These are phyloP conservation scores for Crypturellus tataupa DNA, from an alignment of 2,797 vertebrate genomes.

Conservation along the genomic window DNA sequence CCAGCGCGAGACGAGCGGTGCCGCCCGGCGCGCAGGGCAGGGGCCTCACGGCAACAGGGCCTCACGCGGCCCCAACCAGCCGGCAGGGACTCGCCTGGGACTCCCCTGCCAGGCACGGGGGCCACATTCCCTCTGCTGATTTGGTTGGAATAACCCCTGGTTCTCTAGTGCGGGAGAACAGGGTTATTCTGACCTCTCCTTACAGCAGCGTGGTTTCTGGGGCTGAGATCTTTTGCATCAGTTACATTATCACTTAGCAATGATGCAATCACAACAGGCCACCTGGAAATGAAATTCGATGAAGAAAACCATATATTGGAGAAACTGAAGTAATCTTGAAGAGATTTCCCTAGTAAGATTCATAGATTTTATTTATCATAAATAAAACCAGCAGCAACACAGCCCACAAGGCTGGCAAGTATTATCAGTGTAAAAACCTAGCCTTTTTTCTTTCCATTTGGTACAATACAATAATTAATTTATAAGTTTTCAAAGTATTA, in stretches of 20 bases:
- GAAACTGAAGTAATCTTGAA: not conserved
- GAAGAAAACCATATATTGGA: not conserved
- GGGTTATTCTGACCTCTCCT: no score
- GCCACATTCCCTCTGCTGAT: not conserved
- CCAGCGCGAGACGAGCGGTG: not conserved
- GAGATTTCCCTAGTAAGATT: not conserved
- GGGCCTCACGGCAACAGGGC: no score
- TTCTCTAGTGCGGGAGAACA: fast-evolving
- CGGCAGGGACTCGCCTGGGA: fast-evolving
- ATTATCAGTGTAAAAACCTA: not conserved
- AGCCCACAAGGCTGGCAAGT: not conserved
- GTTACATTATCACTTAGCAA: not conserved
- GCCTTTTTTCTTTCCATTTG: not conserved
- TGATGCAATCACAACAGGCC: not conserved
- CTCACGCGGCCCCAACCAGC: not conserved
- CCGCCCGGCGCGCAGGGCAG: no score
- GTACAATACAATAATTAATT: not conserved
- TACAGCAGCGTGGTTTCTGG: not conserved
- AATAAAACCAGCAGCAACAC: not conserved
- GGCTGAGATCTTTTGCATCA: not conserved
- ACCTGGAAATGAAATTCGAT: not conserved
- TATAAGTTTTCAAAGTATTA: not conserved
- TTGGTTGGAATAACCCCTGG: fast-evolving
- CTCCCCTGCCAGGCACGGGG: not conserved
- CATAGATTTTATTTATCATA: no score